Percentiles rank a stretch among this genome's conserved stretches.
phyloP scores from a whole-genome alignment of 2,888 invertebrate species.

The Rhagium mordax region DNA sequence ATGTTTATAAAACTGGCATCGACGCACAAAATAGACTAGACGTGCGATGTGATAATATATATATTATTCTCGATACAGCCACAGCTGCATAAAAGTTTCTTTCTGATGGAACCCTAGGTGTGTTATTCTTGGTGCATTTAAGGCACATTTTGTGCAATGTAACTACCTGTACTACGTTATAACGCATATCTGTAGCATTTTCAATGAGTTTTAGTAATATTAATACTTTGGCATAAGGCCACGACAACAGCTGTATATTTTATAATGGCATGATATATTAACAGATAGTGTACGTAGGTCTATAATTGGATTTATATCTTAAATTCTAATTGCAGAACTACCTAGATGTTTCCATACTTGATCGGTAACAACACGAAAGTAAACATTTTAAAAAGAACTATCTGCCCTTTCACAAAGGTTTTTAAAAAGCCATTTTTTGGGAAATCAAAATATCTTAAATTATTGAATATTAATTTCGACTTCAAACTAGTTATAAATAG shows the following conservation, averaged over 20 bases:
- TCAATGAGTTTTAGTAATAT: constrained; percentile 48
- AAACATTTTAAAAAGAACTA: too few species aligned
- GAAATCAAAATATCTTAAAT: background rate
- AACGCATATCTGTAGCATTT: constrained; percentile 16
- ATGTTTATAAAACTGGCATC: background rate
- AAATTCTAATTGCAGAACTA: constrained; percentile 37
- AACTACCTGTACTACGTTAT: background rate
- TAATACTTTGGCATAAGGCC: constrained; percentile 57
- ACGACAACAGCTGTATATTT: constrained; percentile 61
- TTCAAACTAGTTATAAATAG: background rate
- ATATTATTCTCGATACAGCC: too few species aligned
- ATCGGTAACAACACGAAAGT: too few species aligned
- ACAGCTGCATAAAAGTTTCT: too few species aligned
- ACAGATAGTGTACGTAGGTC: constrained; percentile 48
- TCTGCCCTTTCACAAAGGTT: too few species aligned
- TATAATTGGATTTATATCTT: constrained; percentile 49
- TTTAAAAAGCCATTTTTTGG: background rate
- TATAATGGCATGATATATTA: constrained; percentile 54
- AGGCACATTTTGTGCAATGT: too few species aligned
- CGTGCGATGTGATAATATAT: too few species aligned
- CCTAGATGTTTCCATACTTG: constrained; percentile 17
- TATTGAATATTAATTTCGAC: background rate
- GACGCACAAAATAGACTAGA: background rate
- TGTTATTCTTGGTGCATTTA: too few species aligned
- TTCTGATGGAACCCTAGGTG: too few species aligned